A percentile compares a stretch with the other conserved stretches of the same genome.
These are phyloP conservation scores for Gracilinanus agilis DNA, from an alignment of 2,113 vertebrate genomes.

Conservation along the genomic window DNA sequence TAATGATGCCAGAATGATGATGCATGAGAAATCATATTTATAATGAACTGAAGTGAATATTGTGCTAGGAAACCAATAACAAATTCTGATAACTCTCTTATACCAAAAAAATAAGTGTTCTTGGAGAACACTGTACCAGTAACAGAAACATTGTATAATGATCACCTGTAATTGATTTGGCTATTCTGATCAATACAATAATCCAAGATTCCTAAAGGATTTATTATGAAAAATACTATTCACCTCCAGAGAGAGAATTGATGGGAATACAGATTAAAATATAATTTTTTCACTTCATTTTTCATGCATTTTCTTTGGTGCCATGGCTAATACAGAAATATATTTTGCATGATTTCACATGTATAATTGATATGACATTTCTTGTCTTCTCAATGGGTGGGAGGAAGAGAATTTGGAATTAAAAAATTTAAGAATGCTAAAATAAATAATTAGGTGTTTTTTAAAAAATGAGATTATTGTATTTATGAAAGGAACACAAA, in stretches of 20 bases:
- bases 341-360: neutral
- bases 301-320: neutral
- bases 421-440: neutral
- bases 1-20: neutral
- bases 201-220: neutral
- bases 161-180: neutral
- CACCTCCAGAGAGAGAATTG: neutral
- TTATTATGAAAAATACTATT: neutral
- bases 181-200: neutral
- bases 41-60: neutral
- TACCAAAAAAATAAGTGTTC: neutral
- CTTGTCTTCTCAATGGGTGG: neutral
- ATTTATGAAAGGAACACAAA: neutral
- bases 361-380: neutral
- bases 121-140: neutral
- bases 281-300: neutral
- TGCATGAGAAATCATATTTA: neutral
- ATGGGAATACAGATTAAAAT: neutral
- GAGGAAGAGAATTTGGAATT: neutral
- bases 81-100: neutral
- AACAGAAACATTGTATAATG: neutral
- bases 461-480: neutral
- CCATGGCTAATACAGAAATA: neutral
- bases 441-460: neutral
- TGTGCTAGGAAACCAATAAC: neutral